Conservation (phyloP, 2,113 vertebrate species). For the Callorhinus ursinus region DNA sequence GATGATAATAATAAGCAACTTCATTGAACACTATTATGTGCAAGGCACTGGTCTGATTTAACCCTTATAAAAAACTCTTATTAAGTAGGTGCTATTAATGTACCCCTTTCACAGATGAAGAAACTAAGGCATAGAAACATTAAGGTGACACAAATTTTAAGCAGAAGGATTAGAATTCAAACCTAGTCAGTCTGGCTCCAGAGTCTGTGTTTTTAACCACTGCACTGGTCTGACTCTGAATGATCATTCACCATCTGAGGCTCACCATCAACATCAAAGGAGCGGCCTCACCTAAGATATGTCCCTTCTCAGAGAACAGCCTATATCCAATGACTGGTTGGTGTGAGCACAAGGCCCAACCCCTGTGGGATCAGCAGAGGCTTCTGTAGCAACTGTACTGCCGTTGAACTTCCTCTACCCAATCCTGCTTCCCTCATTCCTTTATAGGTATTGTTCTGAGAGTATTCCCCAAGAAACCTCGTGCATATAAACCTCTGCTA, state of each 20-base stretch:
- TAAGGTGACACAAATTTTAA: not conserved
- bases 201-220: not conserved
- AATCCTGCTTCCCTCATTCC: not conserved
- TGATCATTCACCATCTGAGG: not conserved
- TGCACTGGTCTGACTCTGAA: not conserved
- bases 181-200: not conserved
- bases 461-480: not conserved
- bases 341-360: not conserved
- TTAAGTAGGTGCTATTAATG: not conserved
- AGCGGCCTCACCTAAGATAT: not conserved
- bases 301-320: not conserved
- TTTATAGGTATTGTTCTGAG: not conserved
- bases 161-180: not conserved
- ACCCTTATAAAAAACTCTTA: not conserved
- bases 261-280: not conserved
- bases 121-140: not conserved
- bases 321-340: not conserved
- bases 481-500: not conserved
- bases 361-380: not conserved
- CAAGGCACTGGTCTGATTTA: not conserved
- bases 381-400: not conserved
- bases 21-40: not conserved
- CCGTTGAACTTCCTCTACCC: not conserved
- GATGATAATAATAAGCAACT: not conserved
- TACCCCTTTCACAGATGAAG: not conserved